phyloP scores from a whole-genome alignment of 1,140 invertebrate species.

The Anthonomus grandis region DNA sequence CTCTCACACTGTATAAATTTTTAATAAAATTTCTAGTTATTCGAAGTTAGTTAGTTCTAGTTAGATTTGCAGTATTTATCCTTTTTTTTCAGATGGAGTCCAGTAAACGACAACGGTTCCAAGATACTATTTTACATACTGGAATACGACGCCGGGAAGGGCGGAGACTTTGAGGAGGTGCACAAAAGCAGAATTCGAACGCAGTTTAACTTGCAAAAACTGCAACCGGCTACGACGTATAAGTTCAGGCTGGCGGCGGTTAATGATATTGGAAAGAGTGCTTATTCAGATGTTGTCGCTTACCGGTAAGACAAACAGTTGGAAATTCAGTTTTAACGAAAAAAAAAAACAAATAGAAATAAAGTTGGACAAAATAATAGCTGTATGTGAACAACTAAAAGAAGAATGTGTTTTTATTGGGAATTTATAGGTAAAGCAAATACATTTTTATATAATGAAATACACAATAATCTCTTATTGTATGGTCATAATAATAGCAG shows the following conservation, averaged over 20 bases:
- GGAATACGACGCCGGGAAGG: constrained; percentile 72
- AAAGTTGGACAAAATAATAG: too few relatives aligned
- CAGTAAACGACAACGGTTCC: constrained; percentile 73
- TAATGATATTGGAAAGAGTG: constrained; percentile 75
- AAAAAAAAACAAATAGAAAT: too few relatives aligned
- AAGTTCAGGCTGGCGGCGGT: constrained; percentile 75
- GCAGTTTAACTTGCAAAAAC: constrained; percentile 62
- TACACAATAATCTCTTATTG: too few relatives aligned
- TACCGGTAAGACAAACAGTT: constrained; percentile 47
- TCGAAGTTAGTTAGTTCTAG: too few relatives aligned
- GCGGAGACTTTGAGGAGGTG: constrained; percentile 66
- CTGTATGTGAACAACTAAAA: too few relatives aligned
- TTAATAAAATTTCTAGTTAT: too few relatives aligned
- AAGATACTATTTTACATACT: constrained; percentile 73
- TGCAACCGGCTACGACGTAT: constrained; percentile 69
- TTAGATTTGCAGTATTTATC: constrained; percentile 4
- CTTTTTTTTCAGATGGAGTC: constrained; percentile 55
- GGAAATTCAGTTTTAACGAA: not conserved
- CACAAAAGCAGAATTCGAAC: constrained; percentile 66
- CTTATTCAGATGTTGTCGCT: constrained; percentile 66
- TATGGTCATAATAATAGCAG: too few relatives aligned
- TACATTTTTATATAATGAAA: too few relatives aligned
- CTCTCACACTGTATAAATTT: too few relatives aligned
- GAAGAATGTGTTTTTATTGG: too few relatives aligned
- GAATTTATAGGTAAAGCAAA: too few relatives aligned